Evolutionary conservation across 2,797 vertebrate species (phyloP).

Genomic region (Salmo trutta): DNA sequence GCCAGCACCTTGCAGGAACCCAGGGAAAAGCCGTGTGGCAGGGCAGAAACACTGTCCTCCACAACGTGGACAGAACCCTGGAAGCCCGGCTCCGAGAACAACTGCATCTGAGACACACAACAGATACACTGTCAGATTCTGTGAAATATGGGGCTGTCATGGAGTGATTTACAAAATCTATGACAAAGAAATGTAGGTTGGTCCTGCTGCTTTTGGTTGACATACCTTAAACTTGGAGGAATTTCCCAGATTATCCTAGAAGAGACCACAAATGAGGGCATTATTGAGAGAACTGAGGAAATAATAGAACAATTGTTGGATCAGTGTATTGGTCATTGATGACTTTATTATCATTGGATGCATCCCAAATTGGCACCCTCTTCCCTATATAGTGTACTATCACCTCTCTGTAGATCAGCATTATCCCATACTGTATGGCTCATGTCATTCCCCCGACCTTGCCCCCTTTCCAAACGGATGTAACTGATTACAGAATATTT

Average conservation of each 20-base stretch:
- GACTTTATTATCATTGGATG: neutral
- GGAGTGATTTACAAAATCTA: neutral
- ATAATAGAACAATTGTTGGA: neutral
- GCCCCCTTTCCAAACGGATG: neutral
- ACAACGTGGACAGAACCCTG: conserved; percentile 77
- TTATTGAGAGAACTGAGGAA: neutral
- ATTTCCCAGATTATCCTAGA: conserved; percentile 80
- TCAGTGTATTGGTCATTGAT: neutral
- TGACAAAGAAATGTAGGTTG: neutral
- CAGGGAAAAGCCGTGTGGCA: conserved; percentile 77
- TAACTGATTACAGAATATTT: neutral
- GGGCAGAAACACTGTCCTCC: conserved; percentile 73
- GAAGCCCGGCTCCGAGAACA: conserved; percentile 89
- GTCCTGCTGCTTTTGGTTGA: neutral
- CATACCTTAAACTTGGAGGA: conserved; percentile 84
- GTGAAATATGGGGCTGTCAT: neutral
- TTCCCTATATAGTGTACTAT: too few relatives aligned
- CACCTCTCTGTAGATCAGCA: too few relatives aligned
- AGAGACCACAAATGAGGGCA: conserved; percentile 31
- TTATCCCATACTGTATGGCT: too few relatives aligned
- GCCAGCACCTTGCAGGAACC: conserved; percentile 86
- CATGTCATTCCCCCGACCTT: too few relatives aligned
- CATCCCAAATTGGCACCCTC: neutral
- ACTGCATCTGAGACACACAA: conserved; percentile 78
- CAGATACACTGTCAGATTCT: neutral